These are phyloP conservation scores for Cactoblastis cactorum DNA, from an alignment of 2,888 invertebrate species.

Conservation along the genomic window DNA sequence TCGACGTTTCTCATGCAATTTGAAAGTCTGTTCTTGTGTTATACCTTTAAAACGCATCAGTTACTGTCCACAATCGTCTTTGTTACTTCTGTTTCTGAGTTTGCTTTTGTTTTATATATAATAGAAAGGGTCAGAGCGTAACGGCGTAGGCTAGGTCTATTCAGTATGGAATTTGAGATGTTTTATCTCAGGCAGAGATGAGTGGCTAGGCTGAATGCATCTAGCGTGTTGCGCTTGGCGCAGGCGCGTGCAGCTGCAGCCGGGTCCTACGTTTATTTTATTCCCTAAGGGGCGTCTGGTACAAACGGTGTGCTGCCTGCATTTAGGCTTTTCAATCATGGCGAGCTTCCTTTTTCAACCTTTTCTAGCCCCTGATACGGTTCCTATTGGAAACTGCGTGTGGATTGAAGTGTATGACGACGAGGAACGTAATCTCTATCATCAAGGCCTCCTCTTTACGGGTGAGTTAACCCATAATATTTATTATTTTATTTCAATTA, in stretches of 20 bases:
- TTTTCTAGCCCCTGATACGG: neutral
- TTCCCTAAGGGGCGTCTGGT: neutral
- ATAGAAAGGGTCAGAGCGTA: conserved; percentile 44
- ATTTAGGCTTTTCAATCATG: conserved; percentile 6
- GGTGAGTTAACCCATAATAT: conserved; percentile 38
- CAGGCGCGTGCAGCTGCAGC: conserved; percentile 12
- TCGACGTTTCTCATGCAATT: conserved; percentile 6
- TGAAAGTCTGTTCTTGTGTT: conserved; percentile 4
- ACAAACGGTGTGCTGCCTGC: neutral
- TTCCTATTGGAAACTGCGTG: conserved; percentile 25
- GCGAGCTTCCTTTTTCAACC: conserved; percentile 11
- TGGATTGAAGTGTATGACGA: conserved; percentile 45
- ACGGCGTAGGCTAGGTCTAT: conserved; percentile 35
- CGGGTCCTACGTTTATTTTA: neutral
- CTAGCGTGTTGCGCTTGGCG: neutral
- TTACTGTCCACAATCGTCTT: neutral
- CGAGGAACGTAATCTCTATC: conserved; percentile 31
- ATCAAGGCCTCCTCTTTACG: conserved; percentile 36
- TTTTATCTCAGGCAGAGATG: neutral
- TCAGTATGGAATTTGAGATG: conserved; percentile 38
- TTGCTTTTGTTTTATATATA: conserved; percentile 20
- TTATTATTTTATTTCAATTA: too few species aligned
- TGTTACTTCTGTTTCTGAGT: neutral
- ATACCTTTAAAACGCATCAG: neutral
- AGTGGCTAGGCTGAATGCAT: conserved; percentile 8